Conservation (phyloP, 2,113 vertebrate genomes). For the Larimichthys crocea region DNA sequence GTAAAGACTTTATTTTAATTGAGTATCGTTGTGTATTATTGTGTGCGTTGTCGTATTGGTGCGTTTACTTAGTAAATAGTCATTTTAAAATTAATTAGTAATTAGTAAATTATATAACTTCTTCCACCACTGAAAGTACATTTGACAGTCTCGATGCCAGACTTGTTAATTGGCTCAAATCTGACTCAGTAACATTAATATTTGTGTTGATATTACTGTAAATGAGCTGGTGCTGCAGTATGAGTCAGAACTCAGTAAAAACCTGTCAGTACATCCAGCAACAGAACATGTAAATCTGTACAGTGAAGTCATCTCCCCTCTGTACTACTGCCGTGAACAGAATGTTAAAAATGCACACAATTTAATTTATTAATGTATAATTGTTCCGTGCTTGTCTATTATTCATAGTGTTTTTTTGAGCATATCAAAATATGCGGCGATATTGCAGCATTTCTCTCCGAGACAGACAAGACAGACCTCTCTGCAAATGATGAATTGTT, state of each 20-base stretch:
- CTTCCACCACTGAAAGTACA: background rate
- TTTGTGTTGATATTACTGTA: slow-evolving; percentile 16
- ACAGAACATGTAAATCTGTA: slow-evolving; percentile 3
- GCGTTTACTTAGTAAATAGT: background rate
- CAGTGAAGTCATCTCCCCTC: slow-evolving; percentile 1
- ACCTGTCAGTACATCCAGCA: background rate
- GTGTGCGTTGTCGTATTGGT: no score
- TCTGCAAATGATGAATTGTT: slow-evolving; percentile 29
- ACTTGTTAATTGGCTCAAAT: slow-evolving; percentile 3
- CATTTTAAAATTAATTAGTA: no score
- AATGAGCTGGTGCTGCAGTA: slow-evolving; percentile 26
- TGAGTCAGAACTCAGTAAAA: slow-evolving; percentile 13
- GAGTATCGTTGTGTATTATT: background rate
- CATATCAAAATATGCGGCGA: slow-evolving; percentile 19
- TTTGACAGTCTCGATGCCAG: background rate
- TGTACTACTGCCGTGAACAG: slow-evolving; percentile 10
- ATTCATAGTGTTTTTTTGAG: slow-evolving; percentile 28
- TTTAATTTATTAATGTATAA: slow-evolving; percentile 22
- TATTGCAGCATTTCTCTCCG: slow-evolving; percentile 5
- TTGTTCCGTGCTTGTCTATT: slow-evolving; percentile 24
- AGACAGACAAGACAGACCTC: background rate
- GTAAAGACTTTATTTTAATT: no score
- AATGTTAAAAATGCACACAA: slow-evolving; percentile 29
- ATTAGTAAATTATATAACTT: background rate
- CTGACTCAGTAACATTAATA: background rate